These are phyloP conservation scores for Heliconius eleuchia DNA, from an alignment of 1,140 invertebrate genomes.

Conservation along the genomic window DNA sequence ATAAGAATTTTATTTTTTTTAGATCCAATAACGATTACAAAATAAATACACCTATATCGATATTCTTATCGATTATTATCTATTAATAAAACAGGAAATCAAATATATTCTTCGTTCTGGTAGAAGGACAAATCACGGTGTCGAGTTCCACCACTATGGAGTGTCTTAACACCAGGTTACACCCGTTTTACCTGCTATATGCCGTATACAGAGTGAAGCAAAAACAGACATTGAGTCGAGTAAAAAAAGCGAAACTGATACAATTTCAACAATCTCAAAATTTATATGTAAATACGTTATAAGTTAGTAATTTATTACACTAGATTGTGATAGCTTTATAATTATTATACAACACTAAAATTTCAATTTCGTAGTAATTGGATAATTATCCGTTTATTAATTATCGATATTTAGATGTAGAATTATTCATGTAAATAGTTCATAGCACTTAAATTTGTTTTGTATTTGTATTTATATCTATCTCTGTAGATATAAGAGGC, in stretches of 20 bases:
- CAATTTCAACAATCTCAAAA: not conserved
- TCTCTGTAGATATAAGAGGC: not conserved
- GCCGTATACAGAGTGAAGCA: too few relatives aligned
- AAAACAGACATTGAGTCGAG: not conserved
- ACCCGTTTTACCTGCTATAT: too few relatives aligned
- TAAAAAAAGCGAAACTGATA: not conserved
- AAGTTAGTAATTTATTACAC: slow-evolving; percentile 68
- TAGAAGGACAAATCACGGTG: too few relatives aligned
- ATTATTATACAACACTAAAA: slow-evolving; percentile 30
- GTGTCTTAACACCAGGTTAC: too few relatives aligned
- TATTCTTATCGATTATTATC: not conserved
- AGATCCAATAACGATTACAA: too few relatives aligned
- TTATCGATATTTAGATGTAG: slow-evolving; percentile 39
- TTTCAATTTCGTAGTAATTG: slow-evolving; percentile 37
- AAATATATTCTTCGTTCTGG: not conserved
- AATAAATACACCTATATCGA: too few relatives aligned
- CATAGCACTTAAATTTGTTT: slow-evolving; percentile 23
- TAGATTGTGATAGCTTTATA: slow-evolving; percentile 71
- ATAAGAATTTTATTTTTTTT: too few relatives aligned
- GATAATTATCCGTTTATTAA: slow-evolving; percentile 14
- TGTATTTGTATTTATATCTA: not conserved
- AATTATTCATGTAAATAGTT: slow-evolving; percentile 55
- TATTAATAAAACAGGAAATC: not conserved
- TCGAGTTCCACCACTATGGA: too few relatives aligned
- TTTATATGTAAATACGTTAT: not conserved